Evolutionary conservation across 2,888 invertebrate genomes (phyloP), one percentile per base, ranked within the genome.

Genomic region (Antitype chi): DNA sequence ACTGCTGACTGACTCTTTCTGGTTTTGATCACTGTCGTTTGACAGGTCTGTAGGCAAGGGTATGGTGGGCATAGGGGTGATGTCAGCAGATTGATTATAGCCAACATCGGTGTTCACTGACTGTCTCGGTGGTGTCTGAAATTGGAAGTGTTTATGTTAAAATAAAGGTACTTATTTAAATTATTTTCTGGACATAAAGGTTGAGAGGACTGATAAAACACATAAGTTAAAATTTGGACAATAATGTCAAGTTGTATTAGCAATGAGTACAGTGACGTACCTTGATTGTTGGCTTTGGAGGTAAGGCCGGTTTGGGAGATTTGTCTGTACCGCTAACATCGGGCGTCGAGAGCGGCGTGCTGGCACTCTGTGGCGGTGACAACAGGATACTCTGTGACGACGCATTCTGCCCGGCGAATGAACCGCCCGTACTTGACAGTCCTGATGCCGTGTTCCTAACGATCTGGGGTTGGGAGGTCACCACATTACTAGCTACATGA

Each of bases 281-380:
- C 96, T 97, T 97, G 70, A 98, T 97, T 28, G 97, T 97, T 68
- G 99, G 99, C 95, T 99, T 99, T 17, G 98, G 98, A 80, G 98
- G 98, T 92, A 98, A 93, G 3, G 98, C 98, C 1, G 98, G 98
- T 92, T 98, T 98, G 67, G 97, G 97, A 38, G 96, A 96, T 91
- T 97, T 97, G 88, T 97, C 97, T 11, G 95, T 93, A 78, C 85
- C 85, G 74, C 96, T 96, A 81, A 96, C 96, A 87, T 97, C 97
- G 11, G 97, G 97, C 17, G 97, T 97, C 7, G 96, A 94, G 57
- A 97, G 87, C 6, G 97, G 97, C 3, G 97, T 97, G 89, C 97
- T 97, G 84, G 97, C 97, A 82, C 97, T 97, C 90, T 97, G 97
- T 49, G 97, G 97, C 4, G 97, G 97, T 23, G 97, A 97, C 90